Evolutionary conservation across 1,140 invertebrate species (phyloP), one percentile per base, ranked within the genome.

Genomic region (Halyomorpha halys): DNA sequence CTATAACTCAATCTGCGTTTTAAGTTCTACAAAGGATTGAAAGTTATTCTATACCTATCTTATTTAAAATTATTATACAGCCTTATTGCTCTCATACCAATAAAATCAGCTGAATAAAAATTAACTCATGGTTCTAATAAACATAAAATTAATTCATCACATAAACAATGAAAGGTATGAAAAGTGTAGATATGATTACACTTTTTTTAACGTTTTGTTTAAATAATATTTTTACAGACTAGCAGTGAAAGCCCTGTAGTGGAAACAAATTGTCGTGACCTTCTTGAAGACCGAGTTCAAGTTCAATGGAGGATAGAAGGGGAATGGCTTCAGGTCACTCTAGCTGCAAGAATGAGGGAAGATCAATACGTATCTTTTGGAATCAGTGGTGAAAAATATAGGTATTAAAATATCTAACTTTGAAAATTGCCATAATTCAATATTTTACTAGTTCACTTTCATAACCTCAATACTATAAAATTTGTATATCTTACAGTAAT

Each of bases 361-460:
- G 85, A 91, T 70, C 87, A 94, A 72, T 95, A 93, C 71, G 87
- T 94, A 74, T 85, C 90, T 1, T 91, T 95, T 66, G 91, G 91
- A 0, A 75, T 92, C 1, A 91, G 88, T 3, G 90, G 89, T 0
- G 80, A 80, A 34, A 81, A 87, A 65, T 86, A 84, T 5, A 78
- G 79, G 75, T 74, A 64, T 71, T 30, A 67, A 53, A 25, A 6
- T 6, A 8, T 21, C 8, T 5, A 53, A 53, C 13, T 53, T 53
- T n/a, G 8, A 8, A 53, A 15, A 9, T 25, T 19, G 4, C 23
- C 49, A 6, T 53, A 53, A 30, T 53, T 53, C 34, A 53, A 53
- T n/a, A 19, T 53, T 53, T n/a, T n/a, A 53, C 1, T 25, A 15
- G 6, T 53, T 53, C 49, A 8, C 5, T n/a, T 13, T 2, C 16